Conservation (phyloP, 2,113 vertebrate species). For the Larimichthys crocea region DNA sequence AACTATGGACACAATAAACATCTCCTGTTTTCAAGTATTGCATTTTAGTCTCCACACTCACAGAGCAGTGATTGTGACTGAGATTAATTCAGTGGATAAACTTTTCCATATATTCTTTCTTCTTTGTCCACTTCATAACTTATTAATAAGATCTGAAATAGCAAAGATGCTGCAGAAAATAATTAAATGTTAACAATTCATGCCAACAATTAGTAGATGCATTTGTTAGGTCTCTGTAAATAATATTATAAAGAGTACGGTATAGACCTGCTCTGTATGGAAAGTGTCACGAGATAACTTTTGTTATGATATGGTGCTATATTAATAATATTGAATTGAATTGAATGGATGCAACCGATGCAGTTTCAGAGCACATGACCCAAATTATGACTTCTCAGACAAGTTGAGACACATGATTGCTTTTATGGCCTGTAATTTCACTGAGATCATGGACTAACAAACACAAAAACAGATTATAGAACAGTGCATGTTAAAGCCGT, state of each 20-base stretch:
- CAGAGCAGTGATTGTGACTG: neutral
- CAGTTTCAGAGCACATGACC: neutral
- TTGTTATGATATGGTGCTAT: no score
- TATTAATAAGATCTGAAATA: neutral
- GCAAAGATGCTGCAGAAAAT: neutral
- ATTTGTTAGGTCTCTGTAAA: no score
- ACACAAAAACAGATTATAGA: neutral
- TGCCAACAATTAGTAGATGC: no score
- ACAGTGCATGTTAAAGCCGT: neutral
- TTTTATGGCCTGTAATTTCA: neutral
- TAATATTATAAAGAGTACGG: no score
- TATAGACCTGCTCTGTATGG: no score
- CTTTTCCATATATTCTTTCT: neutral
- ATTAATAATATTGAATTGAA: no score
- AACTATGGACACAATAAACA: neutral
- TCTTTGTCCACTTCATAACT: no score
- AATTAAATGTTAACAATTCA: neutral
- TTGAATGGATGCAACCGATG: neutral
- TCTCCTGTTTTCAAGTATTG: neutral
- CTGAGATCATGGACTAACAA: neutral
- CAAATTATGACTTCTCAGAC: neutral
- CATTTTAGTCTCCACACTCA: neutral
- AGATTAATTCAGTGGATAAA: neutral
- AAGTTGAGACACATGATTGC: neutral
- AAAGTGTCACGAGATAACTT: no score